Evolutionary conservation across 2,888 invertebrate species (phyloP).

Genomic region (Noctua janthe): DNA sequence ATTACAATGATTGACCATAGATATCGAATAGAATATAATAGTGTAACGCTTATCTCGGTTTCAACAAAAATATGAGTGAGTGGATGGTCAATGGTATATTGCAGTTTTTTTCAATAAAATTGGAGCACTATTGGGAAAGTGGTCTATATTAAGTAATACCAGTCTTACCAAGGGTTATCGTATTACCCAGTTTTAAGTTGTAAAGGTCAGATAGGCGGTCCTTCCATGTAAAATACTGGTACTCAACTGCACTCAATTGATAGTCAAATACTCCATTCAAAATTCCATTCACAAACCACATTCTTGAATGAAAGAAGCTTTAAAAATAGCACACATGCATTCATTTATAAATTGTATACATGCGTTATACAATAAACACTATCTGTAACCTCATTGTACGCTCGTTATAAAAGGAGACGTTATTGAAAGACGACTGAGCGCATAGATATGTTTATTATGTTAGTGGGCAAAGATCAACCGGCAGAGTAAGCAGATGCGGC

Average conservation of each 20-base stretch:
- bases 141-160: neutral
- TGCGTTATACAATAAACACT: conserved; percentile 50
- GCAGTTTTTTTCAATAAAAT: neutral
- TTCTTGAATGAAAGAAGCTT: conserved; percentile 37
- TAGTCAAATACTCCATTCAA: conserved; percentile 10
- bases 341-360: conserved; percentile 50
- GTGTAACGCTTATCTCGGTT: neutral
- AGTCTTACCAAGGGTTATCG: neutral
- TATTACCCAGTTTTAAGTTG: neutral
- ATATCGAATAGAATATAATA: conserved; percentile 1
- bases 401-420: conserved; percentile 57
- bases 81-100: neutral
- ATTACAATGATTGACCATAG: conserved; percentile 2
- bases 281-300: conserved; percentile 8
- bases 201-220: neutral
- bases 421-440: conserved; percentile 52
- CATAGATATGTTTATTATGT: conserved; percentile 61
- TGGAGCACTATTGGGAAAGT: neutral
- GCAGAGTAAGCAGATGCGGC: conserved; percentile 51
- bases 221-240: neutral
- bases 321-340: conserved; percentile 56
- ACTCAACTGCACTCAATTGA: neutral
- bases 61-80: neutral
- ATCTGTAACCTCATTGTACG: conserved; percentile 63
- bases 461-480: conserved; percentile 61